These are phyloP conservation scores for Carollia perspicillata DNA, from an alignment of 2,113 vertebrate genomes.

Conservation along the genomic window DNA sequence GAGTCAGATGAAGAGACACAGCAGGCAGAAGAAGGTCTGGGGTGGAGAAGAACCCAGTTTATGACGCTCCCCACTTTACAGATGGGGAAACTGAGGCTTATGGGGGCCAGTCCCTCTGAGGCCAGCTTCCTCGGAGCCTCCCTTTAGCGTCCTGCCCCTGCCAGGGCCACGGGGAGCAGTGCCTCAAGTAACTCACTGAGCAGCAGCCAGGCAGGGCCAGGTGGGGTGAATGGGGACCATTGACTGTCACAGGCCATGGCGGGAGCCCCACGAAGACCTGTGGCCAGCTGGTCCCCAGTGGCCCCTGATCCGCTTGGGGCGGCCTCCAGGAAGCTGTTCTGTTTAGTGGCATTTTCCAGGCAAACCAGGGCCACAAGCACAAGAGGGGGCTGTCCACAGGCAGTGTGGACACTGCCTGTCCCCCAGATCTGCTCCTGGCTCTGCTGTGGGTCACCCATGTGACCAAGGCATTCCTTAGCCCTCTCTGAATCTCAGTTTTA, in stretches of 20 bases:
- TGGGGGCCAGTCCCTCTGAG: not conserved
- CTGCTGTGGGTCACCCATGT: not conserved
- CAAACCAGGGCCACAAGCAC: not conserved
- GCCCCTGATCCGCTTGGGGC: not conserved
- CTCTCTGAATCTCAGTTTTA: not conserved
- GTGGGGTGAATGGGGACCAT: not conserved
- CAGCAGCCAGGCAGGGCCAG: rapidly evolving
- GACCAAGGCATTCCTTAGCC: not conserved
- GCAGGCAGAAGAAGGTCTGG: not conserved
- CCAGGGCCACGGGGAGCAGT: not conserved
- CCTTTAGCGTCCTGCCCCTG: not conserved
- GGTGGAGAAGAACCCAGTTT: not conserved
- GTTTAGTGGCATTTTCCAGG: slow-evolving; percentile 55
- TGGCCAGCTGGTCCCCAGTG: rapidly evolving
- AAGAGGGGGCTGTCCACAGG: not conserved
- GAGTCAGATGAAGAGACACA: not conserved
- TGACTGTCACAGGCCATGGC: not conserved
- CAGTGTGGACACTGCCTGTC: not conserved
- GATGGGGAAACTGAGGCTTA: not conserved
- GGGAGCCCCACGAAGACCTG: not conserved
- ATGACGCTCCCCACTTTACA: too few relatives aligned
- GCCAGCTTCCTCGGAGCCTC: not conserved
- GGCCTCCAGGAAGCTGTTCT: not conserved
- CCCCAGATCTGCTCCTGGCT: not conserved
- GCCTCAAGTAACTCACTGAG: not conserved